Evolutionary conservation across 2,797 vertebrate species (phyloP).

Genomic region (Galago senegalensis): DNA sequence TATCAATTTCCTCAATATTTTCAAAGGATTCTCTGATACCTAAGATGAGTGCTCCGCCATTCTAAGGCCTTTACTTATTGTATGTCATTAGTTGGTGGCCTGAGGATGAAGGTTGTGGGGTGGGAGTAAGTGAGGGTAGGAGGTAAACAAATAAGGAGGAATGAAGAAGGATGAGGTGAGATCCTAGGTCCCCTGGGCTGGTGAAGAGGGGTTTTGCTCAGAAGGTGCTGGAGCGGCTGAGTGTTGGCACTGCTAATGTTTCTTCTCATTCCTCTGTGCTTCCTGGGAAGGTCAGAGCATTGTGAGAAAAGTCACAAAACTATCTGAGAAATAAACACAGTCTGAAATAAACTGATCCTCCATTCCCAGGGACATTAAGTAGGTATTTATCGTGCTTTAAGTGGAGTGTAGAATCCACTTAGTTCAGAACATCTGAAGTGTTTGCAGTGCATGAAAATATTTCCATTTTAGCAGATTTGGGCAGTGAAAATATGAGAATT

Average conservation of each 20-base stretch:
- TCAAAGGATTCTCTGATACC: background rate
- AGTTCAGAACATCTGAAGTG: background rate
- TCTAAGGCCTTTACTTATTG: background rate
- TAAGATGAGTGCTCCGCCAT: background rate
- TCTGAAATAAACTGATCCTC: background rate
- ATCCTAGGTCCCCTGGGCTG: background rate
- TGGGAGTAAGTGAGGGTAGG: background rate
- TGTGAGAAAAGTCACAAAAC: background rate
- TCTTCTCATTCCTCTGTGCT: background rate
- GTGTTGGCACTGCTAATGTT: background rate
- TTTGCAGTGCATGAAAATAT: constrained; percentile 20
- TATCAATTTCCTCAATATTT: constrained; percentile 2
- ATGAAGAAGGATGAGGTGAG: background rate
- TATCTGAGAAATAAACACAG: constrained; percentile 4
- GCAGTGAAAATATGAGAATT: constrained; percentile 51
- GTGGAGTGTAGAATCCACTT: background rate
- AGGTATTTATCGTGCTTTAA: constrained; percentile 41
- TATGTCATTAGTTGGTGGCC: background rate
- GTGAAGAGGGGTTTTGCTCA: background rate
- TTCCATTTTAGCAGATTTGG: constrained; percentile 1
- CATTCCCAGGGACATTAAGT: background rate
- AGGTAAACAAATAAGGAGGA: background rate
- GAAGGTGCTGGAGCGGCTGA: background rate
- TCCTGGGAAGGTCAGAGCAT: background rate
- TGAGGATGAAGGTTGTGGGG: background rate